Conservation (phyloP, 2,113 vertebrate species). For the Amphiprion percula region DNA sequence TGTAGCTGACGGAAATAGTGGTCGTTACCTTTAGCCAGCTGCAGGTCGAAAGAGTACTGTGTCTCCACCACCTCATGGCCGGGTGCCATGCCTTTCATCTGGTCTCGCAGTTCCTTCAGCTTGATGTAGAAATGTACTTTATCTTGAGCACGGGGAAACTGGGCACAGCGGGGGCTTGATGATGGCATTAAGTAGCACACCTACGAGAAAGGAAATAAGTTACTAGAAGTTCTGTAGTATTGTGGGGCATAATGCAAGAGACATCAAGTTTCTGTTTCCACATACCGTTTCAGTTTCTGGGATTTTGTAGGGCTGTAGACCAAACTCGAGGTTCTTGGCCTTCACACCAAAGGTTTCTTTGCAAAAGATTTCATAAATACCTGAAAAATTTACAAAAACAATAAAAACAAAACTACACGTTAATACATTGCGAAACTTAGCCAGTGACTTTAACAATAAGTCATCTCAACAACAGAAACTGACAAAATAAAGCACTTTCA, state of each 20-base stretch:
- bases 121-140: constrained; percentile 99
- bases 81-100: constrained; percentile 87
- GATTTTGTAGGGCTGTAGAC: constrained; percentile 96
- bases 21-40: constrained; percentile 92
- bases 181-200: constrained; percentile 98
- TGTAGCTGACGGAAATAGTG: background rate
- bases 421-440: background rate
- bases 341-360: constrained; percentile 98
- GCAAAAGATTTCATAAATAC: constrained; percentile 99
- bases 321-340: constrained; percentile 97
- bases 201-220: constrained; percentile 71
- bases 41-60: constrained; percentile 90
- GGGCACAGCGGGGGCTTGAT: constrained; percentile 97
- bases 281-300: constrained; percentile 96
- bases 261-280: background rate
- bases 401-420: background rate
- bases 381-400: constrained; percentile 73
- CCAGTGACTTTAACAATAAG: background rate
- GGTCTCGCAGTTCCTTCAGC: constrained; percentile 94
- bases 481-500: background rate
- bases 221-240: background rate
- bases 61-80: constrained; percentile 90
- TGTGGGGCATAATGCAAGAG: background rate
- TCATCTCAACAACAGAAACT: background rate
- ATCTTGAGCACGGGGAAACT: constrained; percentile 98